Evolutionary conservation across 1,140 invertebrate genomes (phyloP).

Genomic region (Charaxes varanes): DNA sequence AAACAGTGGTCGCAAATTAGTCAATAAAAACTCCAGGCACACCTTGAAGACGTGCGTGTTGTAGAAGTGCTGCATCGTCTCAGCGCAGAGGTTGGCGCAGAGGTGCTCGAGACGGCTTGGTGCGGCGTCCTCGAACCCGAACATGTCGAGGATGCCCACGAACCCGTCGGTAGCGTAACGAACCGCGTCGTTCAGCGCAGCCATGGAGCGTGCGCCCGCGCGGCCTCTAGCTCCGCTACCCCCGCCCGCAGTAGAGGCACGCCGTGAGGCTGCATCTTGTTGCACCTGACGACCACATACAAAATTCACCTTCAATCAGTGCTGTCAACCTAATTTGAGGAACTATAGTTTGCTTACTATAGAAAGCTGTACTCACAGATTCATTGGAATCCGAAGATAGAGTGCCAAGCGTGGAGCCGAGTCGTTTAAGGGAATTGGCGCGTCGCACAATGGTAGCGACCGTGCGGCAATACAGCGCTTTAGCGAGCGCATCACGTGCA

Average conservation of each 20-base stretch:
- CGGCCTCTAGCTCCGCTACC: conserved; percentile 76
- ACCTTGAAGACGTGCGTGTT: conserved; percentile 96
- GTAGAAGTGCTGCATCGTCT: conserved; percentile 98
- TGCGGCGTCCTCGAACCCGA: conserved; percentile 94
- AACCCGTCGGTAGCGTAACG: conserved; percentile 95
- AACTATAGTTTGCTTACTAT: no score
- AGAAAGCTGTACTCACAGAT: conserved; percentile 85
- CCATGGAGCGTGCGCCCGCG: conserved; percentile 92
- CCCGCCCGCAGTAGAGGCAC: conserved; percentile 88
- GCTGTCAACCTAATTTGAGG: no score
- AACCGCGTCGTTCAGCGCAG: conserved; percentile 92
- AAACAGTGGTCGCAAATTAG: neutral
- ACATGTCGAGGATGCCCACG: conserved; percentile 96
- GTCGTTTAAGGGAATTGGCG: conserved; percentile 92
- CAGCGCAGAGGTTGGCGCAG: conserved; percentile 95
- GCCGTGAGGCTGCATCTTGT: conserved; percentile 87
- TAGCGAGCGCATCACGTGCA: conserved; percentile 91
- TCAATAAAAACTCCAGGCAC: neutral
- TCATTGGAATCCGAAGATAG: conserved; percentile 93
- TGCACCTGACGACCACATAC: conserved; percentile 55
- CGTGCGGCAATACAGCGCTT: conserved; percentile 94
- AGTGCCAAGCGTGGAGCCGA: conserved; percentile 91
- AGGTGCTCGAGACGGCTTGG: conserved; percentile 93
- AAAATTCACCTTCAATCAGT: no score
- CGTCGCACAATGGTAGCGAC: conserved; percentile 95